Base-by-base conservation (phyloP, 2,113 vertebrate genomes). In the Xenotilapia flavipinnis region DNA sequence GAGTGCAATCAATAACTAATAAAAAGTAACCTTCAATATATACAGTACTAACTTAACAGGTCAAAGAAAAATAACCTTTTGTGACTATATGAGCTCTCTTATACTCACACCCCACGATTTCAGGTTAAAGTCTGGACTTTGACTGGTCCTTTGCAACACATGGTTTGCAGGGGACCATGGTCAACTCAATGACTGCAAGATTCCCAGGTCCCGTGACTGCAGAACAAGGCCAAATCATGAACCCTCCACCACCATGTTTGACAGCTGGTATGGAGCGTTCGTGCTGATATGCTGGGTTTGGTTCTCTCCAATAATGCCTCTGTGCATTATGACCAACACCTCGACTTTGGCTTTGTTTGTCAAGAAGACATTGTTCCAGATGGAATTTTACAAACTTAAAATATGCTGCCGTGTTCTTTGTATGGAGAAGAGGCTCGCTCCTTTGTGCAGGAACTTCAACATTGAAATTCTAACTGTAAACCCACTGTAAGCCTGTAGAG, bases 201-300 rank as follows among this genome's bases (percentile, higher is more conserved):
- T 0, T 65, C 19, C n/a, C 65, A 42, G 21, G 21, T 26, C 68
- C 38, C 0, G 5, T 70, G n/a, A 15, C 38, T 70, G 21, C 38
- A 73, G n/a, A 3, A 45, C 21, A 42, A 68, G n/a, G 7, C n/a
- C 0, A 73, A 26, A 45, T 26, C 65, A 10, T 10, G 38, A 45
- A 14, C 65, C 13, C 38, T 26, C 8, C 2, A 45, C 38, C 21
- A 26, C 5, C 5, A 9, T 0, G 38, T 23, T 42, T 70, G 65
- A 42, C 36, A 23, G 62, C 19, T 70, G 65, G 36, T 40, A 40
- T 13, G 62, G 12, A 21, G 36, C 0, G 0, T 42, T 70, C 0
- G 65, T 70, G 65, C 68, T 73, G n/a, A 73, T 26, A 42, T 73
- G 38, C 21, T 45, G 68, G 21, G 68, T 73, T 73, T 45, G 21